These are phyloP conservation scores for Rhabdomys dilectus DNA, from an alignment of 2,113 vertebrate species.

Conservation along the genomic window DNA sequence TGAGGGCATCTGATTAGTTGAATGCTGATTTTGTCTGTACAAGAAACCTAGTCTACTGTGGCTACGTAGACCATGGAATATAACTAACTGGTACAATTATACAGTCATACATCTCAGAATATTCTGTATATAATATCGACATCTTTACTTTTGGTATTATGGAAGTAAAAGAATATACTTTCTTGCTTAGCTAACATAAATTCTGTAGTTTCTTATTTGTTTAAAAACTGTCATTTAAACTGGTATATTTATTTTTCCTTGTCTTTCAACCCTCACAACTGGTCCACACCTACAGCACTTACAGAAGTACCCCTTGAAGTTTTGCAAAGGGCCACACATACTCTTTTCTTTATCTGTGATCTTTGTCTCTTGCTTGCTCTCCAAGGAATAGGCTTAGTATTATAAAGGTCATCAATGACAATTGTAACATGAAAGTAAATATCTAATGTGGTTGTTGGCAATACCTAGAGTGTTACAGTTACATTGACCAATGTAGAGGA, in stretches of 20 bases:
- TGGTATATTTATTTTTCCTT: not conserved
- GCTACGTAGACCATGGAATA: not conserved
- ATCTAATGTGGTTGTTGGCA: not conserved
- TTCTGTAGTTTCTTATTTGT: not conserved
- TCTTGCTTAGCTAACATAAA: not conserved
- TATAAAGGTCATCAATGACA: not conserved
- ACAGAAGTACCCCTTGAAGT: not conserved
- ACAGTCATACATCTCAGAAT: not conserved
- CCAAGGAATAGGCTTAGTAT: conserved; percentile 46
- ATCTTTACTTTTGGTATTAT: not conserved
- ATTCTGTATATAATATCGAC: not conserved
- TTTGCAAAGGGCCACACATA: not conserved
- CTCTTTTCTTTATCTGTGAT: conserved; percentile 5
- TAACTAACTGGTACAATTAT: not conserved
- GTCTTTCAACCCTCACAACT: not conserved
- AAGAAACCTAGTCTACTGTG: not conserved
- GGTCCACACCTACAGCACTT: not conserved
- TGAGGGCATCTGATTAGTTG: not conserved
- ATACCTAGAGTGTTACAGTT: not conserved
- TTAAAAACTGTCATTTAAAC: not conserved
- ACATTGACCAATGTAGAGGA: not conserved
- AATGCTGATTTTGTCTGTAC: not conserved
- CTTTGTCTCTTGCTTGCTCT: conserved; percentile 27
- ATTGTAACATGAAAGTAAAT: not conserved
- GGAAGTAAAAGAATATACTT: not conserved